Percentiles rank a stretch among this genome's conserved stretches.
Conservation (phyloP, 2,113 vertebrate genomes). For the Zosterops japonicus region DNA sequence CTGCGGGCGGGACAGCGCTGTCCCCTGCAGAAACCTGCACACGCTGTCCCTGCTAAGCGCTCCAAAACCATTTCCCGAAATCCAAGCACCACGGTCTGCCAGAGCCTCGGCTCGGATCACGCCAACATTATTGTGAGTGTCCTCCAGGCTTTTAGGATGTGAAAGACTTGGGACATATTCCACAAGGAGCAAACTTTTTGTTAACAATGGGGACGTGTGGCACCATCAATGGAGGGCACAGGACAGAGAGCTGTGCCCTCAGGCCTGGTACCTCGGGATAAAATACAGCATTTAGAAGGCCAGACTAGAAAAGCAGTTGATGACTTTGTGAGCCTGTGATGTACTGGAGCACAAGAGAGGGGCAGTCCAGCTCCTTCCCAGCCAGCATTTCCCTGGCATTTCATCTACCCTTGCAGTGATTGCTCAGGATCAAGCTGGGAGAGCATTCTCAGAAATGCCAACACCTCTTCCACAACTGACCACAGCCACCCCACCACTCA, state of each 20-base stretch:
- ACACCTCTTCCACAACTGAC: neutral
- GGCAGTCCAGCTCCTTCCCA: neutral
- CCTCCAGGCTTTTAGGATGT: neutral
- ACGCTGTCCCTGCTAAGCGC: fast-evolving
- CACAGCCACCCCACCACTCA: neutral
- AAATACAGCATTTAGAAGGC: neutral
- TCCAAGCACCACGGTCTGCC: neutral
- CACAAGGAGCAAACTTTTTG: neutral
- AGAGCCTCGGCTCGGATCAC: neutral
- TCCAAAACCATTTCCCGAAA: neutral
- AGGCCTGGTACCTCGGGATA: neutral
- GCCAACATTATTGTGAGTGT: fast-evolving
- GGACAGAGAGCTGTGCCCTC: neutral
- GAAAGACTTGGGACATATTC: neutral
- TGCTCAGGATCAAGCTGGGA: neutral
- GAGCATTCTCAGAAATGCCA: neutral
- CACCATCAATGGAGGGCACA: neutral
- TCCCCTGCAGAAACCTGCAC: neutral
- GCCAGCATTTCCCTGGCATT: fast-evolving
- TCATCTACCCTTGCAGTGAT: fast-evolving
- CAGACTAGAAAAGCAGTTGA: too few species aligned
- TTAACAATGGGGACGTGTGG: neutral
- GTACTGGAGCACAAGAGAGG: neutral
- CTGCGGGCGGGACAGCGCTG: fast-evolving
- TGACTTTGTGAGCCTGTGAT: neutral